Percentiles rank a stretch among this genome's conserved stretches.
phyloP scores from a whole-genome alignment of 1,140 invertebrate species.

The Notospermus geniculatus region DNA sequence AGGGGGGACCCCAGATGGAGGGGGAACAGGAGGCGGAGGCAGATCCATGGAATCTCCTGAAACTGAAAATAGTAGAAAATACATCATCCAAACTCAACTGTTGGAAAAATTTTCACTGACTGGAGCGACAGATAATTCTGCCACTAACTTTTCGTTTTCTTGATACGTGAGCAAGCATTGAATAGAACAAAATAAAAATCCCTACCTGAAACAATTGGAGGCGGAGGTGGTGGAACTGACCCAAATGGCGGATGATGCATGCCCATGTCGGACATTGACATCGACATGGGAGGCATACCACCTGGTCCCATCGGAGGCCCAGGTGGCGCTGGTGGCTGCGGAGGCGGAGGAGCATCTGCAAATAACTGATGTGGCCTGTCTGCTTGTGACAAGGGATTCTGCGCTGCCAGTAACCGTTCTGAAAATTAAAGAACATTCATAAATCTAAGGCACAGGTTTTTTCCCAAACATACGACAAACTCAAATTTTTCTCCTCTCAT shows the following conservation, averaged over 20 bases:
- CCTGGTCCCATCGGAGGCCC: slow-evolving; percentile 20
- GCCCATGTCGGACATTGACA: not conserved
- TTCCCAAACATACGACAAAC: no score
- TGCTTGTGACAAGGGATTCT: slow-evolving; percentile 95
- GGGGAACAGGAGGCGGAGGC: slow-evolving; percentile 60
- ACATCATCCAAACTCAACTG: no score
- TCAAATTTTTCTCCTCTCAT: no score
- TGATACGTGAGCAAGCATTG: not conserved
- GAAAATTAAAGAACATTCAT: slow-evolving; percentile 28
- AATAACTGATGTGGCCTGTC: slow-evolving; percentile 98
- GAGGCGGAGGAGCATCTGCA: slow-evolving; percentile 78
- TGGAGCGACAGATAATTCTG: no score
- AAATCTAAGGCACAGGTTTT: no score
- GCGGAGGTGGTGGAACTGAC: slow-evolving; percentile 58
- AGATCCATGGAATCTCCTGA: no score
- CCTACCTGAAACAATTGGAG: slow-evolving; percentile 26
- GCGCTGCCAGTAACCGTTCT: slow-evolving; percentile 92
- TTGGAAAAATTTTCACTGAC: no score
- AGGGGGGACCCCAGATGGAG: slow-evolving; percentile 61
- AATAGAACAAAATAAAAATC: not conserved
- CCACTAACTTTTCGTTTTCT: no score
- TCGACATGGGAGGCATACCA: slow-evolving; percentile 34
- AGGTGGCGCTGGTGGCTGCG: slow-evolving; percentile 35
- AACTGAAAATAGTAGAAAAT: no score
- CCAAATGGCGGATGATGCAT: slow-evolving; percentile 36